A percentile compares a stretch with the other conserved stretches of the same genome.
These are phyloP conservation scores for Chrysochloris asiatica DNA, from an alignment of 2,113 vertebrate genomes.

Conservation along the genomic window DNA sequence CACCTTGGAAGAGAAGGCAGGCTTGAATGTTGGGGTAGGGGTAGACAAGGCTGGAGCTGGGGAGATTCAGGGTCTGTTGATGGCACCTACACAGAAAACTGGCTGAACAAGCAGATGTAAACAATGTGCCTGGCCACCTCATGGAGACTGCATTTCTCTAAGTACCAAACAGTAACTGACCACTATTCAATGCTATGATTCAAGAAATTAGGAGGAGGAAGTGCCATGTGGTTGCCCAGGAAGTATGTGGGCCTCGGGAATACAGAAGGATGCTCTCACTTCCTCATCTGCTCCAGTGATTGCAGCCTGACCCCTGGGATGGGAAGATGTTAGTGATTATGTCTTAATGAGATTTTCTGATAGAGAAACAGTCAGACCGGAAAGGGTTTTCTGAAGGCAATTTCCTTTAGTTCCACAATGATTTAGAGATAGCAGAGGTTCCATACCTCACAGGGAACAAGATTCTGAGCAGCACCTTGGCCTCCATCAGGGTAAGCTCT, in stretches of 20 bases:
- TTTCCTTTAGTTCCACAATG: not conserved
- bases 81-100: rapidly evolving
- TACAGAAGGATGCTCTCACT: not conserved
- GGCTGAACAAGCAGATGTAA: too few species aligned
- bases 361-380: slow-evolving; percentile 56
- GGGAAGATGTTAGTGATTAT: slow-evolving; percentile 27
- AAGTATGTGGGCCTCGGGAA: not conserved
- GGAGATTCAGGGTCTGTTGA: rapidly evolving
- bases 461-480: not conserved
- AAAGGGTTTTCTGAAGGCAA: slow-evolving; percentile 58
- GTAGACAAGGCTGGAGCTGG: not conserved
- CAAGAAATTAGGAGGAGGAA: not conserved
- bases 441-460: not conserved
- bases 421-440: not conserved
- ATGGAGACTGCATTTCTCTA: not conserved
- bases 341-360: slow-evolving; percentile 72
- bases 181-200: not conserved
- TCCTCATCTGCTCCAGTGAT: not conserved
- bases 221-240: not conserved
- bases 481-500: not conserved
- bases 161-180: not conserved
- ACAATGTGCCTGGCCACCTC: rapidly evolving
- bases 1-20: not conserved
- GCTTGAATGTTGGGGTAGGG: too few species aligned
- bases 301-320: not conserved